phyloP scores from a whole-genome alignment of 1,140 invertebrate genomes.

The Meloidogyne exigua region DNA sequence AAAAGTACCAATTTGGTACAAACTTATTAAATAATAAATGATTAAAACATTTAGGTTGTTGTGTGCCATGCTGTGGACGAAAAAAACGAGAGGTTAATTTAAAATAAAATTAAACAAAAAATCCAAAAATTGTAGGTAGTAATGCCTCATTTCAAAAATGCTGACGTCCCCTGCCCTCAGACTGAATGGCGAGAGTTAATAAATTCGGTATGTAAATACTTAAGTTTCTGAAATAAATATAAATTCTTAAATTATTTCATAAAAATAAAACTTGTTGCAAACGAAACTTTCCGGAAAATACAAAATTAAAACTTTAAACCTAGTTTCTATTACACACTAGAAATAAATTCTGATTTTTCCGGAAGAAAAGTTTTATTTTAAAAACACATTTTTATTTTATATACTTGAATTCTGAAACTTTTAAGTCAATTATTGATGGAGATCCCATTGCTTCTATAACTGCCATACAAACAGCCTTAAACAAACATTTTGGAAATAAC shows the following conservation, averaged over 20 bases:
- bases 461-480: slow-evolving; percentile 9
- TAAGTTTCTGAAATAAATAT: neutral
- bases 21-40: neutral
- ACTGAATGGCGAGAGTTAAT: slow-evolving; percentile 15
- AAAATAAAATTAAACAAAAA: neutral
- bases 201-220: neutral
- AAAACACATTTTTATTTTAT: neutral
- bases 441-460: slow-evolving; percentile 16
- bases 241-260: neutral
- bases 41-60: neutral
- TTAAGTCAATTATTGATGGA: neutral
- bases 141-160: slow-evolving; percentile 12
- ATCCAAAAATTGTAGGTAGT: neutral
- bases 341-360: too few species aligned
- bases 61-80: neutral
- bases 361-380: neutral
- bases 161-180: slow-evolving; percentile 16
- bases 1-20: too few species aligned
- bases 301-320: too few species aligned
- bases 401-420: neutral
- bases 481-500: neutral
- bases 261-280: too few species aligned
- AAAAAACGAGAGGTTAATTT: neutral
- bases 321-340: too few species aligned
- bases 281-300: too few species aligned